Evolutionary conservation across 1,140 invertebrate genomes (phyloP).

Genomic region (Lepeophtheirus salmonis): DNA sequence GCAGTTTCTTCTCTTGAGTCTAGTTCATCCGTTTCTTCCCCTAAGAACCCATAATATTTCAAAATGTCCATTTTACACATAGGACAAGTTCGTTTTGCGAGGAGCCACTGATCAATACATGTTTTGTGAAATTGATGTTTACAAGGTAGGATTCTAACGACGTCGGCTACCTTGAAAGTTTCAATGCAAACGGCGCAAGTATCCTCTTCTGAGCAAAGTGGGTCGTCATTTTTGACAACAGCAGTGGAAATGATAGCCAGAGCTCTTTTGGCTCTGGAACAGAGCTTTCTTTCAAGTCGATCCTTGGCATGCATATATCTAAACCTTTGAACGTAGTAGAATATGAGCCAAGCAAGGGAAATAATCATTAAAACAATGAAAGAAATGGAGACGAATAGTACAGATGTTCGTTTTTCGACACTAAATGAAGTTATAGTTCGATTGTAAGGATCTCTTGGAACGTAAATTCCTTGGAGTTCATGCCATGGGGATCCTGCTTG

Average conservation of each 20-base stretch:
- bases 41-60: constrained; percentile 69
- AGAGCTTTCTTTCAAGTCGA: constrained; percentile 24
- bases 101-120: constrained; percentile 82
- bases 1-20: neutral
- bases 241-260: constrained; percentile 11
- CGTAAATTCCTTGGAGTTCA: no score
- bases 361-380: constrained; percentile 88
- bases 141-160: constrained; percentile 65
- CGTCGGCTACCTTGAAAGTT: constrained; percentile 59
- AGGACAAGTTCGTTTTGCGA: constrained; percentile 76
- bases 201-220: constrained; percentile 44
- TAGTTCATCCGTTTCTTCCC: constrained; percentile 15
- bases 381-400: constrained; percentile 77
- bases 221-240: constrained; percentile 6
- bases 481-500: neutral
- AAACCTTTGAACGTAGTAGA: constrained; percentile 82
- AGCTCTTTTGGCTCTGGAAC: constrained; percentile 4
- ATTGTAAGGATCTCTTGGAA: constrained; percentile 8
- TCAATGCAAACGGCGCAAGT: constrained; percentile 85
- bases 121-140: constrained; percentile 82
- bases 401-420: constrained; percentile 47
- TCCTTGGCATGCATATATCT: constrained; percentile 78
- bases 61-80: constrained; percentile 92
- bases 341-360: constrained; percentile 74
- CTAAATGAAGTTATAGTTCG: constrained; percentile 1